Evolutionary conservation across 2,113 vertebrate genomes (phyloP).

Genomic region (Centropus bengalensis): DNA sequence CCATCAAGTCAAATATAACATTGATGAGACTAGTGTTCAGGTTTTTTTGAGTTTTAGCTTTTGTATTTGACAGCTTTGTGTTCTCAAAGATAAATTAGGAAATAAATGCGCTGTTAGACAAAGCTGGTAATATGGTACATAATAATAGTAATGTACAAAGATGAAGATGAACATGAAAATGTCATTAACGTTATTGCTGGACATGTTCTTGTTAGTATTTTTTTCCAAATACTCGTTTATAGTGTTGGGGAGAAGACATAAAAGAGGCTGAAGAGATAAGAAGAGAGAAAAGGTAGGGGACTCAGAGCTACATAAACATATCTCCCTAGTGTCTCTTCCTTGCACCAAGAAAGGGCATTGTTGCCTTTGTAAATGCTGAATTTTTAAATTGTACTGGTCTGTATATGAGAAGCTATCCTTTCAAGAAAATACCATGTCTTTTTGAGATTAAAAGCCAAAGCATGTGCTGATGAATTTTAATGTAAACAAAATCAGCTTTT

Average conservation of each 20-base stretch:
- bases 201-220: background rate
- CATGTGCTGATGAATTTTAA: conserved; percentile 46
- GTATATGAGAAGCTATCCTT: background rate
- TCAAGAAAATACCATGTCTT: background rate
- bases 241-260: background rate
- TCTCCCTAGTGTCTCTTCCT: background rate
- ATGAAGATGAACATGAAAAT: background rate
- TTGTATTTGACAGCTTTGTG: background rate
- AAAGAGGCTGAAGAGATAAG: background rate
- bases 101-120: background rate
- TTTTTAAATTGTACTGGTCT: background rate
- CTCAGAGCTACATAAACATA: background rate
- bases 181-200: background rate
- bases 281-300: background rate
- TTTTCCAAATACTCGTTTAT: background rate
- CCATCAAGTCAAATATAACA: background rate
- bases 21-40: background rate
- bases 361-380: background rate
- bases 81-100: background rate
- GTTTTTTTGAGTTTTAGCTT: background rate
- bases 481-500: conserved; percentile 1
- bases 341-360: background rate
- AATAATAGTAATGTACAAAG: background rate
- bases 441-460: conserved; percentile 23
- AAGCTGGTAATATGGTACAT: background rate